Evolutionary conservation across 2,113 vertebrate species (phyloP).

Genomic region (Catagonus wagneri): DNA sequence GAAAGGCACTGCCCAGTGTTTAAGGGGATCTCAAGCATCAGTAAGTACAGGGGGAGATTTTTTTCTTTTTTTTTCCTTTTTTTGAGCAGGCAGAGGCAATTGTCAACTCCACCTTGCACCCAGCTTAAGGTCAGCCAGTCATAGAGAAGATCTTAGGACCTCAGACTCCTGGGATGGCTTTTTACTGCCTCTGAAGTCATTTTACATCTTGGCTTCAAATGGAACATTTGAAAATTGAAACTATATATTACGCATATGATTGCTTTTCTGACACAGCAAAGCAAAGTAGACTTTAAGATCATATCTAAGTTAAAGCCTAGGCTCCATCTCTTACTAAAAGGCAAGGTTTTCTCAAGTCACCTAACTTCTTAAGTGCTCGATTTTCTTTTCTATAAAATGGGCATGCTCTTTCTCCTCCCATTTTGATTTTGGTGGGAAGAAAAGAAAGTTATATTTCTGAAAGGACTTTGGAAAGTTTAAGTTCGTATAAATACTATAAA

Average conservation of each 20-base stretch:
- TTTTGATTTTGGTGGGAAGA: conserved; percentile 20
- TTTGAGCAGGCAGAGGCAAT: not conserved
- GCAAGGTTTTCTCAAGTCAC: not conserved
- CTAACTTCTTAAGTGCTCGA: not conserved
- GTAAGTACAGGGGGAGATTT: not conserved
- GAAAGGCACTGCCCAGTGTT: not conserved
- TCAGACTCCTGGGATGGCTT: not conserved
- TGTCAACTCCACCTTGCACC: not conserved
- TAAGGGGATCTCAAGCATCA: not conserved
- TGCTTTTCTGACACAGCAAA: not conserved
- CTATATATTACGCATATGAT: not conserved
- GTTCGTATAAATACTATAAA: not conserved
- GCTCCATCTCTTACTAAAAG: not conserved
- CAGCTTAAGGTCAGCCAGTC: not conserved
- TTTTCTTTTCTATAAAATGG: not conserved
- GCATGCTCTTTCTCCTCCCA: not conserved
- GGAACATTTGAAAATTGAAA: not conserved
- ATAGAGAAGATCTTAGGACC: not conserved
- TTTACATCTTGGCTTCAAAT: not conserved
- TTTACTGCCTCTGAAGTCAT: not conserved
- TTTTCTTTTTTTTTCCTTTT: not conserved
- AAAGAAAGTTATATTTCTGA: not conserved
- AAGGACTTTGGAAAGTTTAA: not conserved
- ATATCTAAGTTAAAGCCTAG: not conserved
- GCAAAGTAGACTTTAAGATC: not conserved